Conservation (phyloP, 30 jellyfish, hydroid and myxozoan genomes). For the Morbakka virulenta region DNA sequence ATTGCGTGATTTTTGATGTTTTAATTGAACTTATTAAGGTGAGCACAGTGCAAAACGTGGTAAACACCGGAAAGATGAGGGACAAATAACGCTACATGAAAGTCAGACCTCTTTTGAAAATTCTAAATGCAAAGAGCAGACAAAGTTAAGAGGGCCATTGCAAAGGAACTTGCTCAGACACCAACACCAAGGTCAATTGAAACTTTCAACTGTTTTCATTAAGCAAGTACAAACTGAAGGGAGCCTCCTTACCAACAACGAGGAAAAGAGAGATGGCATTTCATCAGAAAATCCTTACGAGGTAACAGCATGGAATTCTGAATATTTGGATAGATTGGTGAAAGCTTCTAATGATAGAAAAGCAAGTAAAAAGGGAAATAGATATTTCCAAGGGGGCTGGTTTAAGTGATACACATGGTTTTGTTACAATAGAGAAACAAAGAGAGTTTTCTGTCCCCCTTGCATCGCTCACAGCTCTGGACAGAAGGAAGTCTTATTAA, state of each 20-base stretch:
- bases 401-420: background rate
- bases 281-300: background rate
- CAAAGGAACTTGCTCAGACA: background rate
- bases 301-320: background rate
- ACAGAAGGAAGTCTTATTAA: background rate
- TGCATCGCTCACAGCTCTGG: background rate
- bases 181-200: background rate
- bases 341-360: background rate
- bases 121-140: background rate
- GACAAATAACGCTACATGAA: no score
- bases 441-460: background rate
- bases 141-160: background rate
- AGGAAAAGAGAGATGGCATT: background rate
- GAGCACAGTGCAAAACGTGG: no score
- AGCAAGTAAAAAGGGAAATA: background rate
- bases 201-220: background rate
- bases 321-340: background rate
- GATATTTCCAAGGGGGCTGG: background rate
- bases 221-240: background rate
- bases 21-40: no score
- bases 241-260: background rate
- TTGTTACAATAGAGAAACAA: background rate
- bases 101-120: no score
- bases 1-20: no score
- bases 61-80: no score